These are phyloP conservation scores for Pantherophis guttatus DNA, from an alignment of 2,113 vertebrate genomes.

Conservation along the genomic window DNA sequence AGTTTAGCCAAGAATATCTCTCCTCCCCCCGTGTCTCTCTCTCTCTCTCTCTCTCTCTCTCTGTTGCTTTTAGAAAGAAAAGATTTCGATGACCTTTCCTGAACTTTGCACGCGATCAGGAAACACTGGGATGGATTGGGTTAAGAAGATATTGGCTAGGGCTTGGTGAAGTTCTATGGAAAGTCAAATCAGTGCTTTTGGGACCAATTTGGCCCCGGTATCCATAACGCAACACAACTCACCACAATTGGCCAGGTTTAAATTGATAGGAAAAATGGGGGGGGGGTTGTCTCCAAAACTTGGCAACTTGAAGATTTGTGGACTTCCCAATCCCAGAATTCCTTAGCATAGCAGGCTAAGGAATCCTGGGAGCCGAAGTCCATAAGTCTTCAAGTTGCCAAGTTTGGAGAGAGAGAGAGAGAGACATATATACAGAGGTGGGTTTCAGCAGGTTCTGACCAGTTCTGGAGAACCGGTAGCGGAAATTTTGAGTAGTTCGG, in stretches of 20 bases:
- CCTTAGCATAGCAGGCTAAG: not conserved
- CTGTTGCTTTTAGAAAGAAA: not conserved
- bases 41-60: too few species aligned
- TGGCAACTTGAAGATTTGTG: not conserved
- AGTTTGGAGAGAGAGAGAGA: too few species aligned
- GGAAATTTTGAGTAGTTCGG: too few species aligned
- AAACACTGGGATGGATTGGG: not conserved
- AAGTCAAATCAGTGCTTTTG: not conserved
- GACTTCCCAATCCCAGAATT: not conserved
- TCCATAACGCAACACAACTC: not conserved
- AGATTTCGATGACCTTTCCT: not conserved
- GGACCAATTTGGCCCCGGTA: not conserved
- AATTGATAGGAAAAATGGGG: not conserved
- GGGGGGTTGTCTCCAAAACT: not conserved
- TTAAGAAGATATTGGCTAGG: not conserved
- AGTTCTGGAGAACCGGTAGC: too few species aligned
- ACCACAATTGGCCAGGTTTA: not conserved
- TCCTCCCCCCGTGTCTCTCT: too few species aligned
- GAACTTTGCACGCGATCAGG: not conserved
- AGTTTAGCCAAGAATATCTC: too few species aligned
- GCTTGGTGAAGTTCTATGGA: not conserved
- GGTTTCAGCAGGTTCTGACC: too few species aligned
- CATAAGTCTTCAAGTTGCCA: not conserved
- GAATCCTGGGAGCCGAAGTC: not conserved
- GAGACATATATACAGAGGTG: too few species aligned